phyloP scores from a whole-genome alignment of 2,888 invertebrate species.

The Tenthredo mesomela region DNA sequence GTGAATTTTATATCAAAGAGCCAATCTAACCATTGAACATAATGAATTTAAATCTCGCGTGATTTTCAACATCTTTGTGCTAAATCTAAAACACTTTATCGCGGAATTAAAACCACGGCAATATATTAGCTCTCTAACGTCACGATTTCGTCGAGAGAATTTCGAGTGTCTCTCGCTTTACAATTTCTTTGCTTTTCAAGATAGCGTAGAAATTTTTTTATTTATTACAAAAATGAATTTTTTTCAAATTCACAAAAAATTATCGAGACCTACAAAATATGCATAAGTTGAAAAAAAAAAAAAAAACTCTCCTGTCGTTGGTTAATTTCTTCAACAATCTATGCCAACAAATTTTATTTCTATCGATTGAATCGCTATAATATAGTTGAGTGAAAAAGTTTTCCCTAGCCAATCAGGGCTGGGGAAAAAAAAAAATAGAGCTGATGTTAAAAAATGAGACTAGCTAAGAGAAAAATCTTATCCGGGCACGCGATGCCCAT shows the following conservation, averaged over 20 bases:
- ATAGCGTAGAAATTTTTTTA: background rate
- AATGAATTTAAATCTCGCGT: slow-evolving; percentile 52
- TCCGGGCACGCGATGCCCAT: slow-evolving; percentile 25
- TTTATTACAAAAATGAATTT: background rate
- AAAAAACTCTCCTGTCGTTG: background rate
- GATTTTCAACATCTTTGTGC: slow-evolving; percentile 25
- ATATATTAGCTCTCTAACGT: background rate
- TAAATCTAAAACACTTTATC: slow-evolving; percentile 45
- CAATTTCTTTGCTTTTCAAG: background rate
- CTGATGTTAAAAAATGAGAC: background rate
- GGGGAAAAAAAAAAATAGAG: background rate
- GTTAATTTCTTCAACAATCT: too few relatives aligned
- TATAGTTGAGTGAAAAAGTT: too few relatives aligned
- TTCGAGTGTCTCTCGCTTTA: background rate
- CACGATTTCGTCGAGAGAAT: background rate
- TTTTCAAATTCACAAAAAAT: background rate
- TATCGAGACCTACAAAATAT: background rate
- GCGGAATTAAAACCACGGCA: slow-evolving; percentile 9
- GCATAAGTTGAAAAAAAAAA: background rate
- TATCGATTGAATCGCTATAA: too few relatives aligned
- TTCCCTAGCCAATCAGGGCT: too few relatives aligned
- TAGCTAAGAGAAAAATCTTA: slow-evolving; percentile 25
- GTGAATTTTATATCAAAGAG: slow-evolving; percentile 4
- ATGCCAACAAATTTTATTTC: too few relatives aligned
- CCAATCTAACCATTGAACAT: slow-evolving; percentile 32